Base-by-base conservation (phyloP, 2,113 vertebrate genomes). In the Steatornis caripensis region DNA sequence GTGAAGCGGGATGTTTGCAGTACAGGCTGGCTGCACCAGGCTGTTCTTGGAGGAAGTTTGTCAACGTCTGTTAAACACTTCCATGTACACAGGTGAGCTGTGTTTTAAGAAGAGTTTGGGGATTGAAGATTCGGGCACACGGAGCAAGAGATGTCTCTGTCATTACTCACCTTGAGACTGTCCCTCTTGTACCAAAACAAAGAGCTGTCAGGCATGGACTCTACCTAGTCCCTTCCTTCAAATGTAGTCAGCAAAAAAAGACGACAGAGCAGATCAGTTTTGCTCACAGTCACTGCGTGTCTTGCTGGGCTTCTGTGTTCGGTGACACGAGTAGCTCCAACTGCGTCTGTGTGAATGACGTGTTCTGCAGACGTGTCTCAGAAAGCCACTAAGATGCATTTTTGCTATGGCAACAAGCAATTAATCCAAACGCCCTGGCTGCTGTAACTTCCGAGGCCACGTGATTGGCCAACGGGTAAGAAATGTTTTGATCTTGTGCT, bases 271-370 rank as follows among this genome's bases (percentile, higher is more conserved):
- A 54, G 46, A 30, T 43, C 9, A 6, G 20, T 23, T 66, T 43
- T 61, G 13, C 60, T 49, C 1, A 1, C 45, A 34, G 51, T 34
- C 39, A 1, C n/a, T 43, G 30, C 3, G 0, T 36, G 27, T 41
- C 29, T 37, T 45, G 12, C 60, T 72, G 43, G n/a, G 32, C 23
- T 64, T 68, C 27, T 22, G n/a, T 24, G 27, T 21, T 46, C 45
- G 17, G 57, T 15, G 41, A 34, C 62, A 43, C 1, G 3, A 55
- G 51, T 12, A 27, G 65, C 58, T 79, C 65, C 66, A 45, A 0
- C 39, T n/a, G 32, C 45, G 4, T 20, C 53, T 45, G 24, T 30
- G 3, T 8, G 19, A 32, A 12, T 20, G 78, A 15, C 21, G 12
- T 8, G 12, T 62, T 39, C 34, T 36, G n/a, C 23, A 66, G 53